These are phyloP conservation scores for Sinocyclocheilus anshuiensis DNA, from an alignment of 2,113 vertebrate genomes.

Conservation along the genomic window DNA sequence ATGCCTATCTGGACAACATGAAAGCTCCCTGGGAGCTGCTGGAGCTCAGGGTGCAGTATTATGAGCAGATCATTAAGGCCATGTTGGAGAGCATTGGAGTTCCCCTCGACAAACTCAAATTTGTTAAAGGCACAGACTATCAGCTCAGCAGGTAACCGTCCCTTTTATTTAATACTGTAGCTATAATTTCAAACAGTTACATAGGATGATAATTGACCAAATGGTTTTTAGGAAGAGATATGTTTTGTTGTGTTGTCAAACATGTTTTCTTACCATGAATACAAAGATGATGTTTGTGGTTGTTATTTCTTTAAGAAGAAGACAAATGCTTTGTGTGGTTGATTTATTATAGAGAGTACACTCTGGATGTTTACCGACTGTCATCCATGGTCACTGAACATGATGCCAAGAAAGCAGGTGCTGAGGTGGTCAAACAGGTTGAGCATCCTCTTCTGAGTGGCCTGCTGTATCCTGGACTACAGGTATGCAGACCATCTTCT, in stretches of 20 bases:
- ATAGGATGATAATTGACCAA: neutral
- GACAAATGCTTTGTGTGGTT: neutral
- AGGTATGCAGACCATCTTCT: conserved; percentile 73
- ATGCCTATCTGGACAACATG: conserved; percentile 97
- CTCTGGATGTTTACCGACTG: conserved; percentile 91
- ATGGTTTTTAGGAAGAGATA: too few species aligned
- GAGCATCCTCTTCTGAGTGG: conserved; percentile 95
- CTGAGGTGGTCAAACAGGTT: conserved; percentile 97
- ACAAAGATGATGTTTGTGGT: neutral
- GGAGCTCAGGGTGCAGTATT: conserved; percentile 89
- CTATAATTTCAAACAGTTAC: neutral
- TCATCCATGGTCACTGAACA: conserved; percentile 93
- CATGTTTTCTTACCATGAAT: neutral
- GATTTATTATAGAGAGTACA: conserved; percentile 84
- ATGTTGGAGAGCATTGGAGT: conserved; percentile 96
- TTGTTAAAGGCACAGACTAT: conserved; percentile 90
- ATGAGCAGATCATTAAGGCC: conserved; percentile 93
- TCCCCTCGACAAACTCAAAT: conserved; percentile 91
- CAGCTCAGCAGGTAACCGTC: conserved; percentile 92
- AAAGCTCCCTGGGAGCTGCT: conserved; percentile 98
- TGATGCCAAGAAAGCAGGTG: conserved; percentile 96
- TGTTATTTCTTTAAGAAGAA: neutral
- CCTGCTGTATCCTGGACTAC: conserved; percentile 93
- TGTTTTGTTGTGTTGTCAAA: too few species aligned
- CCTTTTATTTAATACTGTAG: neutral